phyloP scores from a whole-genome alignment of 2,113 vertebrate genomes.

The Dasyornis broadbenti region DNA sequence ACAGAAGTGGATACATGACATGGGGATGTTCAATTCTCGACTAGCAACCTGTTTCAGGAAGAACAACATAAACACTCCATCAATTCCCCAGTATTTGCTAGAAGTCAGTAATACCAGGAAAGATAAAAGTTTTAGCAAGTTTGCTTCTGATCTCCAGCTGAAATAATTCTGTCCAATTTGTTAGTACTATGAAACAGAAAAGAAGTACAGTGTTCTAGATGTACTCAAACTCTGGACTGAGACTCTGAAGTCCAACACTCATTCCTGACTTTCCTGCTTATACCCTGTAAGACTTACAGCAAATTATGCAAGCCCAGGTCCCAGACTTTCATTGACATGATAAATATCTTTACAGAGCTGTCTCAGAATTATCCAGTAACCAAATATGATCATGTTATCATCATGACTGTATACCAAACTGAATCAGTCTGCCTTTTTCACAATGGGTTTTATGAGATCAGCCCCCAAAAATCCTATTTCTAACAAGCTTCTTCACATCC shows the following conservation, averaged over 20 bases:
- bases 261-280: background rate
- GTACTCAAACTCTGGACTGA: background rate
- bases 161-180: background rate
- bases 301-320: background rate
- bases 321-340: background rate
- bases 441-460: background rate
- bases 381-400: background rate
- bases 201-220: background rate
- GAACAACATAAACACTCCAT: background rate
- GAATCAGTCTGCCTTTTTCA: background rate
- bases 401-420: background rate
- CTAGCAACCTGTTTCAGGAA: conserved; percentile 80
- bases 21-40: conserved; percentile 79
- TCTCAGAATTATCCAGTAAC: background rate
- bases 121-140: background rate
- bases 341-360: background rate
- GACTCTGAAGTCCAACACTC: background rate
- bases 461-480: background rate
- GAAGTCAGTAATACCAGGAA: background rate
- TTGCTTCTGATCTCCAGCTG: background rate
- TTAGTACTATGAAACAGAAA: background rate
- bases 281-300: background rate
- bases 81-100: background rate
- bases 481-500: background rate
- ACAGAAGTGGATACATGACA: conserved; percentile 78